Evolutionary conservation across 2,888 invertebrate genomes (phyloP).

Genomic region (Melanostoma scalare): DNA sequence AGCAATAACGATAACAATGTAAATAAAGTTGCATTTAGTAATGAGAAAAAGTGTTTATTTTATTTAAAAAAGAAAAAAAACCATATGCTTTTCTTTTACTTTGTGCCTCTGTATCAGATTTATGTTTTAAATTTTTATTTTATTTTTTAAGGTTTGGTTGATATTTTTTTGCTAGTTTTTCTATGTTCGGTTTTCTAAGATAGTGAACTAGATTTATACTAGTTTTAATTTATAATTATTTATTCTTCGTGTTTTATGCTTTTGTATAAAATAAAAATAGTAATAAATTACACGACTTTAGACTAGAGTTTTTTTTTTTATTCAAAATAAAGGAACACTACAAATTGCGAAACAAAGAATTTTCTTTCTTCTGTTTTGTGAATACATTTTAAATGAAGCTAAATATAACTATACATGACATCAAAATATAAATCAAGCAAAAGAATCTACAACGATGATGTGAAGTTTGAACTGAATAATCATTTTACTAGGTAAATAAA

Average conservation of each 20-base stretch:
- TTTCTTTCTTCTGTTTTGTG: conserved; percentile 14
- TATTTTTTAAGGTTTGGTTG: conserved; percentile 8
- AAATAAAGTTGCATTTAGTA: conserved; percentile 49
- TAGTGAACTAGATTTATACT: conserved; percentile 36
- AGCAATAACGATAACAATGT: conserved; percentile 50
- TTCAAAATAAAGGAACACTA: conserved; percentile 53
- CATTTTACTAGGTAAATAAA: too few relatives aligned
- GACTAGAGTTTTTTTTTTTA: neutral
- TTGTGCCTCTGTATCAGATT: conserved; percentile 53
- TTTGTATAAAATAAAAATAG: conserved; percentile 59
- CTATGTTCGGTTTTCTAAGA: conserved; percentile 38
- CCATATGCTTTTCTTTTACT: conserved; percentile 1
- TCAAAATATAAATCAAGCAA: too few relatives aligned
- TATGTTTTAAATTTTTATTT: conserved; percentile 22
- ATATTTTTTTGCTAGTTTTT: conserved; percentile 18
- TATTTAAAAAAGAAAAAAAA: conserved; percentile 16
- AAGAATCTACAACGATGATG: too few relatives aligned
- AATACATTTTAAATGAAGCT: neutral
- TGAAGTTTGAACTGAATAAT: too few relatives aligned
- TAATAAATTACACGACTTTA: conserved; percentile 1
- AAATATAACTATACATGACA: neutral
- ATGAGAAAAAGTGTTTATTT: conserved; percentile 26
- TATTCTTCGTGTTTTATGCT: conserved; percentile 29
- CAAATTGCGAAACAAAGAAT: conserved; percentile 23
- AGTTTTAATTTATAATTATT: conserved; percentile 15